Conservation (phyloP, 2,113 vertebrate species). For the Harpagus bidentatus region DNA sequence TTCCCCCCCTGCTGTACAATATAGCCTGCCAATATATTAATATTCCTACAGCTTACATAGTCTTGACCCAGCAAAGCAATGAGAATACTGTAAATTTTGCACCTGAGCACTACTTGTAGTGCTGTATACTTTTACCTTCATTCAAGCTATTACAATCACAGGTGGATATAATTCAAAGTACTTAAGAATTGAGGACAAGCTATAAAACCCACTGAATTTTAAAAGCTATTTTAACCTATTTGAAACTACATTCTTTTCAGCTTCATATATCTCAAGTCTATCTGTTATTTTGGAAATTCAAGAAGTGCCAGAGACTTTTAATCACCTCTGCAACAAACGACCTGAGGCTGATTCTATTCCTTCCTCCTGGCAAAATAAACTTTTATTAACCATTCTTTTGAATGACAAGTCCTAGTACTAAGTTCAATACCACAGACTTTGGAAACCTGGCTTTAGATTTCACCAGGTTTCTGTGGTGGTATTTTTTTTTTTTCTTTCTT, state of each 20-base stretch:
- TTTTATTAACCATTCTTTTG: not conserved
- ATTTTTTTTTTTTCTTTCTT: not conserved
- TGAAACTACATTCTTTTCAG: not conserved
- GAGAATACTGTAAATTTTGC: constrained; percentile 1
- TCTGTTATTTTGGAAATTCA: not conserved
- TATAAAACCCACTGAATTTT: constrained; percentile 26
- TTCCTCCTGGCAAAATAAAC: not conserved
- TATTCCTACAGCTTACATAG: constrained; percentile 64
- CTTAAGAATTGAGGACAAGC: not conserved
- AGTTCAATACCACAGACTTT: not conserved
- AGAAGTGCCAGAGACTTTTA: not conserved
- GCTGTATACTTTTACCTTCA: constrained; percentile 61
- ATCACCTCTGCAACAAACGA: not conserved
- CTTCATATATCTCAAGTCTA: not conserved
- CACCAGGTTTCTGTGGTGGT: too few relatives aligned
- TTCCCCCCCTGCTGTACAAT: not conserved
- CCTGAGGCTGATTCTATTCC: not conserved
- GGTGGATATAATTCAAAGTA: constrained; percentile 58
- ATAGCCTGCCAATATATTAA: constrained; percentile 51
- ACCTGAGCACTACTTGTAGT: not conserved
- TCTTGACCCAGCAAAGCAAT: constrained; percentile 62
- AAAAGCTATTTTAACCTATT: constrained; percentile 43
- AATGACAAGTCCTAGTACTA: not conserved
- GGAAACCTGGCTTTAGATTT: not conserved
- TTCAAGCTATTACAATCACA: constrained; percentile 22